These are phyloP conservation scores for Danaus chrysippus DNA, from an alignment of 2,888 invertebrate genomes.

Conservation along the genomic window DNA sequence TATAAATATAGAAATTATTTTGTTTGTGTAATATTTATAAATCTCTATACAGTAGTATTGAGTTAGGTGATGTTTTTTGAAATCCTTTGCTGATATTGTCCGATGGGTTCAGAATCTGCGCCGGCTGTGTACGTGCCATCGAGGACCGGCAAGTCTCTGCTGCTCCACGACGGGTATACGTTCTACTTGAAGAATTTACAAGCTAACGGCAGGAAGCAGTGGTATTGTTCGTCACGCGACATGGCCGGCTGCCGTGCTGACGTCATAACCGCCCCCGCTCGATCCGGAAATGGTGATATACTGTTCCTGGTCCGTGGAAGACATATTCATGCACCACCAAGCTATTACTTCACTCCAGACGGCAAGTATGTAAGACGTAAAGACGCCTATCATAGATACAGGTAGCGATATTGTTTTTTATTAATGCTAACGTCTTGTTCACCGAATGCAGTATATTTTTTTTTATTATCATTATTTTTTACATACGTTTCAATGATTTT, in stretches of 20 bases:
- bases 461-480: slow-evolving; percentile 9
- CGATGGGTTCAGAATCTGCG: slow-evolving; percentile 58
- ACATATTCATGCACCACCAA: slow-evolving; percentile 70
- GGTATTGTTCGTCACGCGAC: slow-evolving; percentile 73
- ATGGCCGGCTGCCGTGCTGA: slow-evolving; percentile 74
- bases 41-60: neutral
- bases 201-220: slow-evolving; percentile 72
- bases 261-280: slow-evolving; percentile 68
- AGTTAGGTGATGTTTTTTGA: slow-evolving; percentile 25
- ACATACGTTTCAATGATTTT: neutral
- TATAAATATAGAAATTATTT: too few species aligned
- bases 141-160: slow-evolving; percentile 70
- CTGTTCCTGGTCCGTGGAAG: slow-evolving; percentile 68
- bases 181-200: slow-evolving; percentile 74
- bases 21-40: too few species aligned
- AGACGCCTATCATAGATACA: slow-evolving; percentile 70
- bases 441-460: slow-evolving; percentile 14
- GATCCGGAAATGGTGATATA: slow-evolving; percentile 56
- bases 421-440: slow-evolving; percentile 14
- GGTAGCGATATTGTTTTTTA: slow-evolving; percentile 48
- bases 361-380: slow-evolving; percentile 73
- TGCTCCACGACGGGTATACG: slow-evolving; percentile 71
- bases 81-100: slow-evolving; percentile 37
- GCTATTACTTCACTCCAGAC: slow-evolving; percentile 70
- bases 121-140: slow-evolving; percentile 75